Evolutionary conservation across 1,140 invertebrate species (phyloP).

Genomic region (Pseudomyrmex cubaensis): DNA sequence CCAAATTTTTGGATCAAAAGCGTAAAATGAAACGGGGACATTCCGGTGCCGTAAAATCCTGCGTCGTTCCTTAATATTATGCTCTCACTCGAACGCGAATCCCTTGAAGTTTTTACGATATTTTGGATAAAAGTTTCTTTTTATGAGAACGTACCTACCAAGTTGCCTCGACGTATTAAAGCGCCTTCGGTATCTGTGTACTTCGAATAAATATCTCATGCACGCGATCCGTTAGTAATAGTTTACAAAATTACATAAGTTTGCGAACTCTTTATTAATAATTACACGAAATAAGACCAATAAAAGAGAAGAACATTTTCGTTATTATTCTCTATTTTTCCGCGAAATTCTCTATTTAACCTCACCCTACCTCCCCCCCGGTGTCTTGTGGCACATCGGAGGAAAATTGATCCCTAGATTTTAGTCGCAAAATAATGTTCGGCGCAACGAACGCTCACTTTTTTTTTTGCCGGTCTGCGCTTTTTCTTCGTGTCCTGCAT

Average conservation of each 20-base stretch:
- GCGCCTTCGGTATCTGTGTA: neutral
- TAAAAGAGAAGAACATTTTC: neutral
- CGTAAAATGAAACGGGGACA: neutral
- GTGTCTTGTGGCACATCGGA: neutral
- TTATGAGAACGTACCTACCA: neutral
- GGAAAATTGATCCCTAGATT: slow-evolving; percentile 26
- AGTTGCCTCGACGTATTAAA: neutral
- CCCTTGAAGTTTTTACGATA: neutral
- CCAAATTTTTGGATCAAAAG: slow-evolving; percentile 27
- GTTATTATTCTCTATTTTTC: neutral
- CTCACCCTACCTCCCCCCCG: neutral
- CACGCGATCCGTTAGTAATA: no score
- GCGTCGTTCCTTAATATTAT: neutral
- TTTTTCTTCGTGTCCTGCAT: neutral
- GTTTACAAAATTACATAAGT: neutral
- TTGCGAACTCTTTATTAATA: neutral
- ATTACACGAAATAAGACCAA: neutral
- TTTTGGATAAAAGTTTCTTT: neutral
- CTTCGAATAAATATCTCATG: neutral
- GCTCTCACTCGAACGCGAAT: neutral
- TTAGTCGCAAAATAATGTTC: slow-evolving; percentile 60
- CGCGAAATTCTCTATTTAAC: slow-evolving; percentile 4
- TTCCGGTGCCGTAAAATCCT: neutral
- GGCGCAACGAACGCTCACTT: neutral
- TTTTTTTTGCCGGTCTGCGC: neutral